Base-by-base conservation (phyloP, 2,888 invertebrate species). In the Drosophila incognita region DNA sequence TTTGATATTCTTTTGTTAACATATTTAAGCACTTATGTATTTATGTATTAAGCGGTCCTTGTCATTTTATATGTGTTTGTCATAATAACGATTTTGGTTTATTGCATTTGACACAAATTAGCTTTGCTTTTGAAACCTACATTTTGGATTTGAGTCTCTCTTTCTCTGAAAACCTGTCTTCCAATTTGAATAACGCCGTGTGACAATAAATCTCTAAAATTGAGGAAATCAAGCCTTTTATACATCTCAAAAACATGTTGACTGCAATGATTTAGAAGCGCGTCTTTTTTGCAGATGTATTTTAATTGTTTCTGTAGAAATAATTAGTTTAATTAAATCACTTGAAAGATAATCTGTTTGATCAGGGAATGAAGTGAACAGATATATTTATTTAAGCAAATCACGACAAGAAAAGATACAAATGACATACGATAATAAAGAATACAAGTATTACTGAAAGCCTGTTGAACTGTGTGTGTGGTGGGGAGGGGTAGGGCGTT, bases 281-380 rank as follows among this genome's bases (percentile, higher is more conserved):
- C 51, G 29, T 51, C 48, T 59, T 60, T 29, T 38, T 46, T 33
- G 59, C 64, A 61, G 24, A 15, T 46, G 4, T 15, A 13, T 46
- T 21, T 33, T 31, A 10, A 2, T 40, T 24, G 8, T 46, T 24
- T 46, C 18, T 4, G 24, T 15, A 15, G 38, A 48, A 46, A 66
- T 64, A 75, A 58, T 75, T 75, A 61, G 52, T 71, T 70, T 61
- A 58, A 75, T 75, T 54, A 52, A 66, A 66, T 36, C 53, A 52
- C 63, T 69, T 69, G 27, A 31, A 29, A 63, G 29, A 46, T 38
- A 40, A 49, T 51, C 13, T n/a, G n/a, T 54, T 13, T 18, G 46
- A 31, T 48, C 24, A 21, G n/a, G n/a, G 21, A 29, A 53, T 53
- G 27, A 60, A 48, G 42, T 18, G 46, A 59, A 59, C 40, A 58